Evolutionary conservation across 1,140 invertebrate genomes (phyloP).

Genomic region (Nasonia giraulti): DNA sequence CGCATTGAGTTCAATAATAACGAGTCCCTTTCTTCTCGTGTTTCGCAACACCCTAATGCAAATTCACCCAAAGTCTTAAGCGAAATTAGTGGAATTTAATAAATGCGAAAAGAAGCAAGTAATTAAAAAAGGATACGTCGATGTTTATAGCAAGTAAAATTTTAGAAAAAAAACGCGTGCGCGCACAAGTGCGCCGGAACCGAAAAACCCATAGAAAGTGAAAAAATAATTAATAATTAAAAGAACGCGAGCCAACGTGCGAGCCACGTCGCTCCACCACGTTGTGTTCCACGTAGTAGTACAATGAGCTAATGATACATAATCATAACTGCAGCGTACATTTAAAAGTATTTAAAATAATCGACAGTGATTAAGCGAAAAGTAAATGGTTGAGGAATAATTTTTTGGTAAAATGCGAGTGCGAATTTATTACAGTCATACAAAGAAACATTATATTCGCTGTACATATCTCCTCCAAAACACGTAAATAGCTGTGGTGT

Average conservation of each 20-base stretch:
- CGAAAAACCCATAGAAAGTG: conserved; percentile 62
- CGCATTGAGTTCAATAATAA: neutral
- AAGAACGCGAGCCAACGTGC: conserved; percentile 65
- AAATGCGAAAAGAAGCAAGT: conserved; percentile 44
- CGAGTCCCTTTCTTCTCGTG: conserved; percentile 27
- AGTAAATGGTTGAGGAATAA: neutral
- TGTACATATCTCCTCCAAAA: conserved; percentile 41
- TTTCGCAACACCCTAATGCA: conserved; percentile 41
- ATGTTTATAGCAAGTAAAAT: conserved; percentile 40
- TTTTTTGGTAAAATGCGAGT: conserved; percentile 25
- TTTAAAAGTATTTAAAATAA: conserved; percentile 53
- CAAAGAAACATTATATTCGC: conserved; percentile 12
- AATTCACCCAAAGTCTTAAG: conserved; percentile 22
- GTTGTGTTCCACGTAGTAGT: conserved; percentile 70
- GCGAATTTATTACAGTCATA: conserved; percentile 13
- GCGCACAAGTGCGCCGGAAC: neutral
- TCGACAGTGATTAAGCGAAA: conserved; percentile 28
- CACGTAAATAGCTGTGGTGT: conserved; percentile 24
- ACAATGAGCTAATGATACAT: conserved; percentile 68
- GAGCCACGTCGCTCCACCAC: conserved; percentile 69
- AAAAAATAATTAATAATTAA: conserved; percentile 43
- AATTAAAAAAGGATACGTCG: conserved; percentile 34
- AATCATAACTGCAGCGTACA: conserved; percentile 68
- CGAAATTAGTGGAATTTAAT: conserved; percentile 2
- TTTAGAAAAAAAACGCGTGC: conserved; percentile 6